phyloP scores from a whole-genome alignment of 2,888 invertebrate genomes.

The Drosophila leonis region DNA sequence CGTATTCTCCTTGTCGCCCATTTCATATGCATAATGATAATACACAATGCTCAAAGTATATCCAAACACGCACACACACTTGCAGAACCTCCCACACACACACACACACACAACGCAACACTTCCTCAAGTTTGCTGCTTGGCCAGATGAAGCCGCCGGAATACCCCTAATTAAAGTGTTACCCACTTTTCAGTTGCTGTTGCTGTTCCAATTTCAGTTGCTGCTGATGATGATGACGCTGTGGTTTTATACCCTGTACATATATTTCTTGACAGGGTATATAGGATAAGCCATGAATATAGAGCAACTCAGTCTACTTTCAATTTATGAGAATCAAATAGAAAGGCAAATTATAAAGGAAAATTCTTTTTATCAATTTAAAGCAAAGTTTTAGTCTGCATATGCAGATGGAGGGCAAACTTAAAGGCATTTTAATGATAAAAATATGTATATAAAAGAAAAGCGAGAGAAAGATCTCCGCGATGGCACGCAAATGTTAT shows the following conservation, averaged over 20 bases:
- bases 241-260: conserved; percentile 1
- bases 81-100: conserved; percentile 8
- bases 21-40: conserved; percentile 70
- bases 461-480: too few species aligned
- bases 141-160: conserved; percentile 19
- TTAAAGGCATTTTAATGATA: too few species aligned
- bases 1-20: conserved; percentile 24
- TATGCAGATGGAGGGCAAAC: too few species aligned
- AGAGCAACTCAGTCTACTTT: background rate
- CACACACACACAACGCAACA: conserved; percentile 28
- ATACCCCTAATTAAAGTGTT: conserved; percentile 50
- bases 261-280: background rate
- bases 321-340: background rate
- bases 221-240: conserved; percentile 35
- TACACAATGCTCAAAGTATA: conserved; percentile 35
- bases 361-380: background rate
- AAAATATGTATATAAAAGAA: too few species aligned
- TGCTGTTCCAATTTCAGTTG: conserved; percentile 17
- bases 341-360: background rate
- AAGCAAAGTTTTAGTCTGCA: too few species aligned
- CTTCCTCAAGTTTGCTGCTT: conserved; percentile 30
- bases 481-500: too few species aligned
- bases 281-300: background rate
- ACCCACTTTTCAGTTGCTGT: conserved; percentile 13
- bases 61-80: conserved; percentile 10